Evolutionary conservation across 2,888 invertebrate species (phyloP).

Genomic region (Drosophila siamana): DNA sequence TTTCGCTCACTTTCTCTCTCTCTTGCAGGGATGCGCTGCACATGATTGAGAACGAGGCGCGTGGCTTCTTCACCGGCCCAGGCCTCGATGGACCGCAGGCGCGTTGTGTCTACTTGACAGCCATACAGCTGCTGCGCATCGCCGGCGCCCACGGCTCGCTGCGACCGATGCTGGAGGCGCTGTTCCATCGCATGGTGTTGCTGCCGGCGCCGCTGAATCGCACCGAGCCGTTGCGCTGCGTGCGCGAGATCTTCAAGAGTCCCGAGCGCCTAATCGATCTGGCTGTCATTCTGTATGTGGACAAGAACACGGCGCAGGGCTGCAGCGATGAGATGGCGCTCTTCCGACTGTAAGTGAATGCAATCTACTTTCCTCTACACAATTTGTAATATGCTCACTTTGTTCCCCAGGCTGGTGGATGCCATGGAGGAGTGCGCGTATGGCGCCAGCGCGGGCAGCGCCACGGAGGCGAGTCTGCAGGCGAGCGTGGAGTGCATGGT

Average conservation of each 20-base stretch:
- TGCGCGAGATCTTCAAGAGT: slow-evolving; percentile 90
- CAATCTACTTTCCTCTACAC: too few relatives aligned
- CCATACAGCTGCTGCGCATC: slow-evolving; percentile 93
- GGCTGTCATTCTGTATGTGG: slow-evolving; percentile 88
- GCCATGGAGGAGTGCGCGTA: slow-evolving; percentile 97
- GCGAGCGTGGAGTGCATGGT: slow-evolving; percentile 94
- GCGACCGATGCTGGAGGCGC: slow-evolving; percentile 95
- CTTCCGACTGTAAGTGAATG: slow-evolving; percentile 88
- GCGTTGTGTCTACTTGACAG: slow-evolving; percentile 94
- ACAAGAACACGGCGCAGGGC: slow-evolving; percentile 88
- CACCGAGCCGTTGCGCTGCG: slow-evolving; percentile 93
- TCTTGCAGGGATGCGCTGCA: slow-evolving; percentile 84
- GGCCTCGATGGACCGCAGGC: slow-evolving; percentile 93
- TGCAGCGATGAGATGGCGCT: slow-evolving; percentile 92
- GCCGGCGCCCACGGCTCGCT: slow-evolving; percentile 95
- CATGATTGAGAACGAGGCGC: slow-evolving; percentile 85
- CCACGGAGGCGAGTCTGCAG: slow-evolving; percentile 91
- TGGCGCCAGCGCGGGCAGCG: slow-evolving; percentile 88
- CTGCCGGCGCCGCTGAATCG: slow-evolving; percentile 94
- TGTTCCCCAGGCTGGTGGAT: slow-evolving; percentile 91
- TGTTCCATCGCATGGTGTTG: slow-evolving; percentile 96
- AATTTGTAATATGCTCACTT: slow-evolving; percentile 24
- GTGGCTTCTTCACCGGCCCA: slow-evolving; percentile 85
- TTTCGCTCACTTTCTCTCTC: background rate
- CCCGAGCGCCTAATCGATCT: slow-evolving; percentile 92